Percentiles rank a stretch among this genome's conserved stretches.
Evolutionary conservation across 2,113 vertebrate species (phyloP).

Genomic region (Fregetta grallaria): DNA sequence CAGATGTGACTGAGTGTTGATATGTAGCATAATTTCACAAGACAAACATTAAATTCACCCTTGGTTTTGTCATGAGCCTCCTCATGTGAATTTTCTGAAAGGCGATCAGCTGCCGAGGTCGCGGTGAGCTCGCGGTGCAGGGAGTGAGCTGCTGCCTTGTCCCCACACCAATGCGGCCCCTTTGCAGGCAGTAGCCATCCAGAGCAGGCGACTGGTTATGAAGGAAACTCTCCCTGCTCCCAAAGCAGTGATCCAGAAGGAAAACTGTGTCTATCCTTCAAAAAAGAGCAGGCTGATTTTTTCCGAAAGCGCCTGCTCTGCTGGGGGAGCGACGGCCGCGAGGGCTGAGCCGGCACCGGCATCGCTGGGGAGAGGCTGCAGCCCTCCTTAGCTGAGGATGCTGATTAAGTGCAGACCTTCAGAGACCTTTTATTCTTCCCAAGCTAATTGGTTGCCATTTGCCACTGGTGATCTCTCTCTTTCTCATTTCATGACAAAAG

Average conservation of each 20-base stretch:
- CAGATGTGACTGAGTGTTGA: background rate
- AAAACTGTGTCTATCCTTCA: background rate
- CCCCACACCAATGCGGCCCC: background rate
- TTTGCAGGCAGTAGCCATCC: background rate
- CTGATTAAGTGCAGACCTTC: background rate
- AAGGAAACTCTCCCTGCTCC: background rate
- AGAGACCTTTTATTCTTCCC: background rate
- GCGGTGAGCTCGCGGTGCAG: rapidly evolving
- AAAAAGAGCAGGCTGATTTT: background rate
- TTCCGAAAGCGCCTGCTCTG: rapidly evolving
- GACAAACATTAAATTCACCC: background rate
- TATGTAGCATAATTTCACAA: background rate
- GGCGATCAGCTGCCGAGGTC: rapidly evolving
- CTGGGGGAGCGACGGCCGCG: rapidly evolving
- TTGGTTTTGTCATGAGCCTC: background rate
- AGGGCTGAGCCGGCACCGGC: background rate
- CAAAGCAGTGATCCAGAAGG: background rate
- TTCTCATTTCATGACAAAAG: background rate
- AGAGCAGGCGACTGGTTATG: rapidly evolving
- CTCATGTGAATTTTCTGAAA: background rate
- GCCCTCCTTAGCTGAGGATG: background rate
- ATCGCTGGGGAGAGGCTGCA: background rate
- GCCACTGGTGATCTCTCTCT: background rate
- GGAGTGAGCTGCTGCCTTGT: background rate
- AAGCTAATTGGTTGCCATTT: background rate